A percentile compares a stretch with the other conserved stretches of the same genome.
phyloP scores from a whole-genome alignment of 2,113 vertebrate species.

The Rousettus leschenaultii region DNA sequence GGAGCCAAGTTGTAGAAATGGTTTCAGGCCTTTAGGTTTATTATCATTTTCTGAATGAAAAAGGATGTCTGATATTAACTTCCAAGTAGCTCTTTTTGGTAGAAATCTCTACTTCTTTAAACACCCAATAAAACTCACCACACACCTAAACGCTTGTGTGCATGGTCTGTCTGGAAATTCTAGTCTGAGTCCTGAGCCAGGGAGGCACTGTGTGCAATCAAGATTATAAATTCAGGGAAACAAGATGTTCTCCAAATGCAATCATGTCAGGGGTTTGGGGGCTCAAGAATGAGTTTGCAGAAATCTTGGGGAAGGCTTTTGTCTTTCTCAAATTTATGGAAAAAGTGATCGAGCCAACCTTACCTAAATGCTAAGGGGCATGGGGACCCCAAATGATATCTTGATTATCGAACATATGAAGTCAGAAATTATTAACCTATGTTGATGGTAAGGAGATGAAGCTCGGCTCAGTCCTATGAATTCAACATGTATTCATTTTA shows the following conservation, averaged over 20 bases:
- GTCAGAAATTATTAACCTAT: neutral
- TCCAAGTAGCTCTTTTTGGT: neutral
- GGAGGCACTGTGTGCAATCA: neutral
- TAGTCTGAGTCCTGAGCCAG: neutral
- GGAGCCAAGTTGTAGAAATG: neutral
- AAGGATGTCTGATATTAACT: neutral
- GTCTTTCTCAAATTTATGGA: neutral
- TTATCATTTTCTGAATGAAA: neutral
- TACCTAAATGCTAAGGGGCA: neutral
- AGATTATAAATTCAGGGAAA: neutral
- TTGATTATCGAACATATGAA: neutral
- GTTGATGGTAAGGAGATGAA: neutral
- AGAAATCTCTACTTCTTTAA: neutral
- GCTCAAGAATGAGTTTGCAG: neutral
- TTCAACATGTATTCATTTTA: neutral
- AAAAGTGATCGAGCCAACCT: neutral
- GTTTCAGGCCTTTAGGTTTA: neutral
- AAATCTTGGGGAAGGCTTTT: neutral
- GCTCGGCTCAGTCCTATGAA: neutral
- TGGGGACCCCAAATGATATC: neutral
- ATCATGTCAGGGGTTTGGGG: neutral
- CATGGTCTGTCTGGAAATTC: neutral
- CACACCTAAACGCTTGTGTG: neutral
- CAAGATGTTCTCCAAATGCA: neutral
- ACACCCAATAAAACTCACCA: neutral